Conservation (phyloP, 2,888 invertebrate species). For the Tenodera sinensis region DNA sequence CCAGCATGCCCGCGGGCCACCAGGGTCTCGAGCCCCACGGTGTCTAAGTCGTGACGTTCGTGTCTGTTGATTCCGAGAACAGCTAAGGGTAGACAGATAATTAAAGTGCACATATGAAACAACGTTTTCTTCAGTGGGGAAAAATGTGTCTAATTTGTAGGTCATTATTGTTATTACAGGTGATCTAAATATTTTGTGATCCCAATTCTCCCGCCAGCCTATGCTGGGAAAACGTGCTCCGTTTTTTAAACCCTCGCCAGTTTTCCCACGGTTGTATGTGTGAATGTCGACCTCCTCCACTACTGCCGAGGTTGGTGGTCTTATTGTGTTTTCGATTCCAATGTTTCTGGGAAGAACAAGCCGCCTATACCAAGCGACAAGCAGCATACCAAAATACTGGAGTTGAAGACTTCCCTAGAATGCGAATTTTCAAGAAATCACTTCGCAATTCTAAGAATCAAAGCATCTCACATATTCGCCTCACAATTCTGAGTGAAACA, state of each 20-base stretch:
- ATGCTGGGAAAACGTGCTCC: neutral
- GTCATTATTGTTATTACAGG: conserved; percentile 8
- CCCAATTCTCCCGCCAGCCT: neutral
- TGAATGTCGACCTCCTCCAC: neutral
- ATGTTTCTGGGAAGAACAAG: neutral
- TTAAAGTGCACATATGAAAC: conserved; percentile 2
- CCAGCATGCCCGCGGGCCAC: neutral
- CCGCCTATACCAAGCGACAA: neutral
- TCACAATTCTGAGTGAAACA: too few relatives aligned
- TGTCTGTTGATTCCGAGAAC: neutral
- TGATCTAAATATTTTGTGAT: neutral
- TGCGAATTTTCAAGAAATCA: too few relatives aligned
- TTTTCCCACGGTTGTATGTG: neutral
- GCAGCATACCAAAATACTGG: neutral
- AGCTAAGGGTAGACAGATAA: neutral
- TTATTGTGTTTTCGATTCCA: neutral
- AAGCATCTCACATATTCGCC: too few relatives aligned
- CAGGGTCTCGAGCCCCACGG: conserved; percentile 2
- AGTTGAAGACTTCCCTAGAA: neutral
- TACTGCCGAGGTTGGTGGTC: neutral
- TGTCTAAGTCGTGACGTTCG: conserved; percentile 1
- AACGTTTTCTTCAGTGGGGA: neutral
- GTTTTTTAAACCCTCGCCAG: neutral
- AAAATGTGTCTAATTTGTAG: neutral
- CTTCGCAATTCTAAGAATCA: too few relatives aligned